Conservation (phyloP, 2,797 vertebrate species). For the Synaphobranchus kaupii region DNA sequence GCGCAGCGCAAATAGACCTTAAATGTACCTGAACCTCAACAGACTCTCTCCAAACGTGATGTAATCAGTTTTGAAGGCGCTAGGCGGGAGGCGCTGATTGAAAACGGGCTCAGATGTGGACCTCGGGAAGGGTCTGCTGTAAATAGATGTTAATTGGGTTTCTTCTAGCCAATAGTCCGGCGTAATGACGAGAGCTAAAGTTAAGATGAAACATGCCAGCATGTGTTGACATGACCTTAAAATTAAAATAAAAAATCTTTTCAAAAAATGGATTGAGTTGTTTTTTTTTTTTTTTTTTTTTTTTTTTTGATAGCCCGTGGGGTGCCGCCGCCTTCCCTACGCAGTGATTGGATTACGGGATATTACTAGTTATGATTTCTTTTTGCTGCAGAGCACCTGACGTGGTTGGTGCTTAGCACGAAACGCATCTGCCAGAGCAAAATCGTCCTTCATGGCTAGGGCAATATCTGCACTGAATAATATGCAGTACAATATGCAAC, state of each 20-base stretch:
- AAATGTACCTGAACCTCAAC: slow-evolving; percentile 3
- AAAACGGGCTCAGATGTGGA: neutral
- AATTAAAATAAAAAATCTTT: neutral
- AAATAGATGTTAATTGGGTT: slow-evolving; percentile 8
- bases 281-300: neutral
- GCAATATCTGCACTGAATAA: neutral
- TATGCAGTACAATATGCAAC: neutral
- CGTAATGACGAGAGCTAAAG: neutral
- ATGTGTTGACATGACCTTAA: neutral
- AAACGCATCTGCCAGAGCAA: neutral
- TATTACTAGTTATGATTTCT: neutral
- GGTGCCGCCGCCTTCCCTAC: neutral
- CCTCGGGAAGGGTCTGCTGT: slow-evolving; percentile 9
- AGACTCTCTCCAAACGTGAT: neutral
- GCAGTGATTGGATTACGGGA: neutral
- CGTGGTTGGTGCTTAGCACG: neutral
- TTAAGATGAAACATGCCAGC: neutral
- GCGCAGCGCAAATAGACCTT: neutral
- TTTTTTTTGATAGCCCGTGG: neutral
- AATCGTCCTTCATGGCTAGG: neutral
- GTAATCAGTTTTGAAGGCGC: neutral
- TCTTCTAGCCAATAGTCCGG: neutral
- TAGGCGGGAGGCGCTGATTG: neutral
- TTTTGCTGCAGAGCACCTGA: neutral
- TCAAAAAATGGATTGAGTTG: neutral